Evolutionary conservation across 2,888 invertebrate species (phyloP).

Genomic region (Sphinx pinastri): DNA sequence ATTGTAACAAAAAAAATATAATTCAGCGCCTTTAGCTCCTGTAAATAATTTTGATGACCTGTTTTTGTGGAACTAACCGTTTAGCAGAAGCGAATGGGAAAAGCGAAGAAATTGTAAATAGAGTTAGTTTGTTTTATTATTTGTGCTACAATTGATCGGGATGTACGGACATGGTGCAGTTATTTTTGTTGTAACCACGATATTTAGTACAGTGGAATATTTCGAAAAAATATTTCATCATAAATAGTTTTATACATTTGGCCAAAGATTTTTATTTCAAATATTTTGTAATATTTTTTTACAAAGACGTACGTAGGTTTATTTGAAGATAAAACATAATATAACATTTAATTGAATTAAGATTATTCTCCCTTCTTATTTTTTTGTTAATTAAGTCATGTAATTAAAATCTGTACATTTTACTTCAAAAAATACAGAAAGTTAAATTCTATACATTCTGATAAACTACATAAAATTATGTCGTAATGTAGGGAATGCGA

Average conservation of each 20-base stretch:
- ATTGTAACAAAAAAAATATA: conserved; percentile 2
- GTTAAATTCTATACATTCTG: not conserved
- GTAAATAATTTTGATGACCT: conserved; percentile 2
- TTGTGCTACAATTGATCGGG: conserved; percentile 3
- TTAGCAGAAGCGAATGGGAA: conserved; percentile 13
- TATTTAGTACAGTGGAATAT: not conserved
- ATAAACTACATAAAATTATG: not conserved
- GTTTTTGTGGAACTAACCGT: conserved; percentile 6
- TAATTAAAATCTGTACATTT: too few relatives aligned
- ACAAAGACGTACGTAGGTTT: too few relatives aligned
- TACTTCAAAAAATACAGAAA: too few relatives aligned
- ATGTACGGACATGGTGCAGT: conserved; percentile 4
- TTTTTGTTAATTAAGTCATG: too few relatives aligned
- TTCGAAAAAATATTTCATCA: too few relatives aligned
- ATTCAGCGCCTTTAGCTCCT: not conserved
- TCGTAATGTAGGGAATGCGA: too few relatives aligned
- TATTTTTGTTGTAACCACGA: not conserved
- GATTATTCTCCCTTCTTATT: too few relatives aligned
- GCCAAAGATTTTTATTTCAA: too few relatives aligned
- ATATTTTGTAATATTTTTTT: too few relatives aligned
- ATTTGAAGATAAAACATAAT: too few relatives aligned
- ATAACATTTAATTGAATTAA: too few relatives aligned
- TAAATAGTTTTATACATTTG: too few relatives aligned
- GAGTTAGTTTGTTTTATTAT: conserved; percentile 11
- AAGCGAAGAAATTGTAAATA: conserved; percentile 11